Percentiles rank a stretch among this genome's conserved stretches.
Conservation (phyloP, 2,113 vertebrate species). For the Phrynocephalus versicolor region DNA sequence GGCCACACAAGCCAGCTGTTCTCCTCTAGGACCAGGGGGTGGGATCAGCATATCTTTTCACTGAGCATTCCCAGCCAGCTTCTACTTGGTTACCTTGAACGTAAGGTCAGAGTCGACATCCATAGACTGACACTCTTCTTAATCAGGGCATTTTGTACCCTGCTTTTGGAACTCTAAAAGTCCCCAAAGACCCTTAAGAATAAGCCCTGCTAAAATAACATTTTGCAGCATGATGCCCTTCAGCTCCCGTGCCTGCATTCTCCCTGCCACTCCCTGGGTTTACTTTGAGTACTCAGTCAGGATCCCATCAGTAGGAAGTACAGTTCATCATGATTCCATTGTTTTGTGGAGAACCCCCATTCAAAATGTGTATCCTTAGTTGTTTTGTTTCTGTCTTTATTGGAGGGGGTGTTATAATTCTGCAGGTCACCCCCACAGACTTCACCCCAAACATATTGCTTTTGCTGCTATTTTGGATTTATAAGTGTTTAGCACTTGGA, state of each 20-base stretch:
- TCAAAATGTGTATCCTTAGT: neutral
- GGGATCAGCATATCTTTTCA: no score
- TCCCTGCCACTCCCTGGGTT: neutral
- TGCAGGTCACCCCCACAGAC: neutral
- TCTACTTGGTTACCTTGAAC: no score
- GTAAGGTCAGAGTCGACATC: neutral
- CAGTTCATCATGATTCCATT: neutral
- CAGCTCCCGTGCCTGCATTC: neutral
- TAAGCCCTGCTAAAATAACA: neutral
- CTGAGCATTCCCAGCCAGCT: no score
- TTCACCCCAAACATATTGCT: neutral
- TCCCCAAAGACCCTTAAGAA: neutral
- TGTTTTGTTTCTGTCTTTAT: no score
- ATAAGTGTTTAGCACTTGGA: neutral
- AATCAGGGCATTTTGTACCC: neutral
- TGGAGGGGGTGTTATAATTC: neutral
- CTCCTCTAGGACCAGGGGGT: no score
- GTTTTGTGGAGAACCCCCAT: neutral
- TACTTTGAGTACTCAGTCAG: neutral
- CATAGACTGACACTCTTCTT: neutral
- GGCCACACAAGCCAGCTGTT: no score
- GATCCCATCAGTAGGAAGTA: neutral
- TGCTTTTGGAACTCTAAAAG: neutral
- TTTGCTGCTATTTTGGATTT: neutral
- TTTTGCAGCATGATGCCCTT: neutral